A percentile compares a stretch with the other conserved stretches of the same genome.
These are phyloP conservation scores for Hippopotamyrus pictus DNA, from an alignment of 2,797 vertebrate species.

Conservation along the genomic window DNA sequence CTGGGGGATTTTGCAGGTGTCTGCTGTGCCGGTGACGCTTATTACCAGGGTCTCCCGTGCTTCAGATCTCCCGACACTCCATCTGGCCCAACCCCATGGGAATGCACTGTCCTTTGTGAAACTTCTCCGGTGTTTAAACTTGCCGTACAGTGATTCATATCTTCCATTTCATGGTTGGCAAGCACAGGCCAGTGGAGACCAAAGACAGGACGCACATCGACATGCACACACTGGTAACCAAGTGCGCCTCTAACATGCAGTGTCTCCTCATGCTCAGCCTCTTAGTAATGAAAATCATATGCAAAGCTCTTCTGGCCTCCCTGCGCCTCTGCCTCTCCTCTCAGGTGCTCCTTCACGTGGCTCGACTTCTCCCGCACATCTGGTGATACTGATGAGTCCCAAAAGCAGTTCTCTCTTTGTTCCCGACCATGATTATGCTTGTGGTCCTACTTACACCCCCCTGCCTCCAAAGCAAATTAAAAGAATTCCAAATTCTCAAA, in stretches of 20 bases:
- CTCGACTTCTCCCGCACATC: neutral
- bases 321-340: neutral
- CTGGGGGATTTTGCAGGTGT: slow-evolving; percentile 32
- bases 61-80: slow-evolving; percentile 5
- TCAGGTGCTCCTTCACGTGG: neutral
- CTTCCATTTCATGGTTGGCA: neutral
- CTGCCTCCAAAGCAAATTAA: slow-evolving; percentile 4
- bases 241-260: neutral
- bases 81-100: neutral
- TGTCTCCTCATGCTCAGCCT: neutral
- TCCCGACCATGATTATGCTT: neutral
- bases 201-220: neutral
- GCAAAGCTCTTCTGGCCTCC: neutral
- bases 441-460: neutral
- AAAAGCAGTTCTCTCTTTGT: neutral
- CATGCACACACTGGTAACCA: neutral
- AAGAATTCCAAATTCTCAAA: neutral
- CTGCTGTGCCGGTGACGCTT: slow-evolving; percentile 18
- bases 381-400: neutral
- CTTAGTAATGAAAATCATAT: neutral
- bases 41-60: slow-evolving; percentile 19
- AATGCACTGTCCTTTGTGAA: neutral
- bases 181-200: neutral
- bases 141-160: neutral
- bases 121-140: neutral